phyloP scores from a whole-genome alignment of 2,113 vertebrate species.

The Thymallus thymallus region DNA sequence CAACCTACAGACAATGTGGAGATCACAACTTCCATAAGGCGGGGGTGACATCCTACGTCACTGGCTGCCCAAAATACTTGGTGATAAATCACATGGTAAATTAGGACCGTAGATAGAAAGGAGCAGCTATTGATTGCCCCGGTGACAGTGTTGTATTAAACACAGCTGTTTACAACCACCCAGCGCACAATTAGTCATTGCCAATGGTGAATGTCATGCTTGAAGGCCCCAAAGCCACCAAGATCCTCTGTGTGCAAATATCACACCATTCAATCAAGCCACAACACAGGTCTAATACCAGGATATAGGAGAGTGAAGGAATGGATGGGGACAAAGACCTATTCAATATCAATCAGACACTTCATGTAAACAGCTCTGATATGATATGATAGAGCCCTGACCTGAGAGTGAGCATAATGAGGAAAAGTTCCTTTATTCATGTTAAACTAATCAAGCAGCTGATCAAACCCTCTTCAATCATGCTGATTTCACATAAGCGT shows the following conservation, averaged over 20 bases:
- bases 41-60: too few species aligned
- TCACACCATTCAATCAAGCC: neutral
- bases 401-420: constrained; percentile 21
- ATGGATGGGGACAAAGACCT: constrained; percentile 4
- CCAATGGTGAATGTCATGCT: constrained; percentile 41
- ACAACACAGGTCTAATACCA: neutral
- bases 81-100: too few species aligned
- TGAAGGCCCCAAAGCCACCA: neutral
- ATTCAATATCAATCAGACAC: constrained; percentile 38
- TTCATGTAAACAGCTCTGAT: constrained; percentile 4
- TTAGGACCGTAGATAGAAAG: too few species aligned
- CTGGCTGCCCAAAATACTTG: too few species aligned
- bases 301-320: constrained; percentile 6
- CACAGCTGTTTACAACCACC: constrained; percentile 34
- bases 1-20: too few species aligned
- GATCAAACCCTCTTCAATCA: constrained; percentile 40
- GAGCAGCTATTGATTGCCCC: too few species aligned
- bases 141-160: constrained; percentile 41
- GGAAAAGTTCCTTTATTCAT: constrained; percentile 42
- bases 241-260: neutral
- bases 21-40: too few species aligned
- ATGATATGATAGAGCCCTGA: constrained; percentile 32
- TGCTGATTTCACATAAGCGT: constrained; percentile 32
- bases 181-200: constrained; percentile 50
- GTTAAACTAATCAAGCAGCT: constrained; percentile 40